Evolutionary conservation across 2,113 vertebrate species (phyloP), one percentile per base, ranked within the genome.

Genomic region (Eleginops maclovinus): DNA sequence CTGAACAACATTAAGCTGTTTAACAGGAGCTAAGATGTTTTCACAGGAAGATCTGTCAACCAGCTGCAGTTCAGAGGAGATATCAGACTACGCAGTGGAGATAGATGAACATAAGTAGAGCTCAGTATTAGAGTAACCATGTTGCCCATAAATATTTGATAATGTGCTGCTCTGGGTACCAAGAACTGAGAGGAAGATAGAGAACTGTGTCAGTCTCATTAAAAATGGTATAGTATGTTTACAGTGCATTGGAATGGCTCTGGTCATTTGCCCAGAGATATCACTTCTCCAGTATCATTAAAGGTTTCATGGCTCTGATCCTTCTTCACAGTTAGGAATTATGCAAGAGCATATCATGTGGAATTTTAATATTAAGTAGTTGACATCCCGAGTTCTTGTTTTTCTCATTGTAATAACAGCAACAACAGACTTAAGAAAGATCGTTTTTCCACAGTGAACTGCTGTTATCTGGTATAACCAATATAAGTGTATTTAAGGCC

Each of bases 81-180:
- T 81, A 74, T 82, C 49, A 75, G 51, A 80, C 47, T 79, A 59
- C 4, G 40, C 72, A 74, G 75, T 16, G 26, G 62, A 75, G 73
- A 88, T 77, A 22, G 62, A 74, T 76, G 75, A 80, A 80, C 80
- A 86, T 86, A 83, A 87, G 85, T 80, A 58, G 81, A 87, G 73
- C 81, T 89, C 75, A 72, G 75, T 85, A 86, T 85, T 80, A 89
- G 72, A 88, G 87, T 72, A 54, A 89, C 77, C 87, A 82, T 91
- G 84, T 84, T 91, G 76, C 72, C 53, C 75, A 90, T 94, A 72
- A 90, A 92, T 92, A 88, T 92, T 94, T 91, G 55, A 92, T 81
- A 28, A 60, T 56, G 69, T 50, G 72, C 80, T 86, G 85, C 88
- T 79, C 85, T 84, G 67, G 79, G 81, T 83, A 75, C 70, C 83